Evolutionary conservation across 2,113 vertebrate species (phyloP), one percentile per base, ranked within the genome.

Genomic region (Bathybates hornii): DNA sequence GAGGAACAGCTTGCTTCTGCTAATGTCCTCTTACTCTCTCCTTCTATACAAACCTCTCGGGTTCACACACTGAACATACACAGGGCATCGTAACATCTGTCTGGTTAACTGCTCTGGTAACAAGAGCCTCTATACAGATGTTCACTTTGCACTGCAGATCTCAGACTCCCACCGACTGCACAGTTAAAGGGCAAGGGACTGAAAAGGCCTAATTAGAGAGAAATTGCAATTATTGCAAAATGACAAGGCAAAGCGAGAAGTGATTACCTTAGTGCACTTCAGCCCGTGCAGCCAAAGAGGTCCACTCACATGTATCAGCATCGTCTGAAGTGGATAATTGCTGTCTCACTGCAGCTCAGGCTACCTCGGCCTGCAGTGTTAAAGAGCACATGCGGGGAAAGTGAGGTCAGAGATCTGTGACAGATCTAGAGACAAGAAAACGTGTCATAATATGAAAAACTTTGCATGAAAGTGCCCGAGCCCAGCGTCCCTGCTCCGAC

Each of bases 91-190:
- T 43, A 92, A 90, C 94, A 94, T 93, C 95, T 94, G 95, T 79
- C 86, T 80, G 87, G 84, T 54, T 85, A 83, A 87, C 83, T 56
- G 52, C 66, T 84, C 36, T 41, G 87, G 94, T 92, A 95, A 95
- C 89, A 92, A 81, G 93, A 95, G 82, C 81, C 85, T 21, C 80
- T 80, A 34, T 87, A 61, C 93, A 95, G 94, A 95, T 93, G 93
- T 90, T 92, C 84, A 54, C 27, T 87, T 82, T 83, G 38, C 81
- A 13, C 68, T 57, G 32, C 13, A 14, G 82, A 84, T 68, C 63
- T 80, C 52, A 71, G 21, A 79, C 68, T 81, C 73, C 71, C 66
- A 87, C 88, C 52, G 82, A 89, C 34, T 38, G 43, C 63, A 50
- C 59, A 48, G 32, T 88, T 63, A 81, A 91, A 93, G 90, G 88